Evolutionary conservation across 2,888 invertebrate genomes (phyloP).

Genomic region (Bellardia bayeri): DNA sequence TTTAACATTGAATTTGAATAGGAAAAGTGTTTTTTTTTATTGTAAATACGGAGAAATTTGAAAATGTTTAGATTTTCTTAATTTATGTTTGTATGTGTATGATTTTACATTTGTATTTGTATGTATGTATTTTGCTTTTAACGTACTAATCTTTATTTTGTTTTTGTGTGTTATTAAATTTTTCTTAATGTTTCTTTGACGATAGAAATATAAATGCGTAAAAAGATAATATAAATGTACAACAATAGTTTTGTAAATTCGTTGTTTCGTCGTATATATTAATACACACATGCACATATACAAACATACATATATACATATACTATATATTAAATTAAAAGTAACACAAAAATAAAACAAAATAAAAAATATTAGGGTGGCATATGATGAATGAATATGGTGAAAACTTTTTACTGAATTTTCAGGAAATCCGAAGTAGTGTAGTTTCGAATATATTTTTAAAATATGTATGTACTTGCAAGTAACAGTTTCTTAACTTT

Average conservation of each 20-base stretch:
- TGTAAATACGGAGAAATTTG: slow-evolving; percentile 64
- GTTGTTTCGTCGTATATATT: background rate
- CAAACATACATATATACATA: background rate
- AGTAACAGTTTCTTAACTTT: too few relatives aligned
- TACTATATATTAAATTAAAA: background rate
- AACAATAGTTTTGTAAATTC: slow-evolving; percentile 35
- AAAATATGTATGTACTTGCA: too few relatives aligned
- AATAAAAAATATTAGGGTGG: too few relatives aligned
- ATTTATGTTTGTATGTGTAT: slow-evolving; percentile 23
- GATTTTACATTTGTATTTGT: background rate
- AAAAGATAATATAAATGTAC: slow-evolving; percentile 29
- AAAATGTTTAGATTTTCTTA: slow-evolving; percentile 40
- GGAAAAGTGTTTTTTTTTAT: slow-evolving; percentile 47
- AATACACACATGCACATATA: background rate
- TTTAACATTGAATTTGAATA: too few relatives aligned
- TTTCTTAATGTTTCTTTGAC: slow-evolving; percentile 45
- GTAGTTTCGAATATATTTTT: too few relatives aligned
- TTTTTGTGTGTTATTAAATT: background rate
- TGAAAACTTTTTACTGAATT: too few relatives aligned
- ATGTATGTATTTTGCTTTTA: background rate
- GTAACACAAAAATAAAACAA: background rate
- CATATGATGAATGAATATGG: too few relatives aligned
- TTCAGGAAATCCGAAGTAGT: too few relatives aligned
- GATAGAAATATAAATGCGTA: slow-evolving; percentile 40
- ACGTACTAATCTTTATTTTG: slow-evolving; percentile 30